Evolutionary conservation across 2,797 vertebrate species (phyloP).

Genomic region (Acridotheres tristis): DNA sequence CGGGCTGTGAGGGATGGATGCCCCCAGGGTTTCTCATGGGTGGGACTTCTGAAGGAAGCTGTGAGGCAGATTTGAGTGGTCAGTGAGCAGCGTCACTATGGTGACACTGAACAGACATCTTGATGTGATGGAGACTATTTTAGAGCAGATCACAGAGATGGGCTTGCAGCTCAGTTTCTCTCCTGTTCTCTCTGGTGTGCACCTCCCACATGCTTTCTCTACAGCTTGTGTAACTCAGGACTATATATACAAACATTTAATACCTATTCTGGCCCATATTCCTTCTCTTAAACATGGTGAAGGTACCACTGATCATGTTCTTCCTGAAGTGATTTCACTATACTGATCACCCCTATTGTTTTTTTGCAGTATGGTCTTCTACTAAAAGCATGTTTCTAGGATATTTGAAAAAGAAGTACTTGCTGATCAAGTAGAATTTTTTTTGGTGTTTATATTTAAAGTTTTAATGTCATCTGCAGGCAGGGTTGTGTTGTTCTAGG

Average conservation of each 20-base stretch:
- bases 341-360: neutral
- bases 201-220: constrained; percentile 6
- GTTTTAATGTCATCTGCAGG: neutral
- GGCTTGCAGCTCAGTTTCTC: neutral
- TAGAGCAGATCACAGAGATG: neutral
- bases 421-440: neutral
- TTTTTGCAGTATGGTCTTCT: neutral
- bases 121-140: neutral
- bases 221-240: neutral
- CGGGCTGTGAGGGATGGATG: neutral
- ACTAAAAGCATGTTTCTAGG: neutral
- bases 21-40: neutral
- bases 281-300: neutral
- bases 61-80: neutral
- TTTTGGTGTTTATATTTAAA: neutral
- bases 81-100: neutral
- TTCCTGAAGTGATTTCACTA: neutral
- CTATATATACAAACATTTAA: neutral
- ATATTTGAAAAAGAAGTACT: neutral
- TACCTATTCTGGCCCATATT: neutral
- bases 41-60: neutral
- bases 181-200: neutral
- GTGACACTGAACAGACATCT: neutral
- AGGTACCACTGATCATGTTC: neutral
- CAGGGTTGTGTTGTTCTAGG: neutral